Percentiles rank a stretch among this genome's conserved stretches.
Evolutionary conservation across 1,140 invertebrate genomes (phyloP).

Genomic region (Lepidurus apus): DNA sequence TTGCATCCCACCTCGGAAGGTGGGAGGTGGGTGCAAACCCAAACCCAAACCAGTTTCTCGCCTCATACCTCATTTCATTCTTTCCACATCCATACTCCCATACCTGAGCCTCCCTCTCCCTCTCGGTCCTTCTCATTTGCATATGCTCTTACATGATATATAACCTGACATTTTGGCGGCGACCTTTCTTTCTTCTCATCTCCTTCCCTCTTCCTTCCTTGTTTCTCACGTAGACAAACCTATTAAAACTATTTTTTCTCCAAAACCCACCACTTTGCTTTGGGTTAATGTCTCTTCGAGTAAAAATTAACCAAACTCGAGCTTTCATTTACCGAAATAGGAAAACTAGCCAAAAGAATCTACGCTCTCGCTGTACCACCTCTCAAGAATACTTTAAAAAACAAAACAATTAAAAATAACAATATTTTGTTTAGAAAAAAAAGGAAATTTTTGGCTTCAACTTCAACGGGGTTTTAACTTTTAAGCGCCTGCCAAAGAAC

Average conservation of each 20-base stretch:
- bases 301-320: not conserved
- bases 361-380: too few relatives aligned
- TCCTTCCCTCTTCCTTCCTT: slow-evolving; percentile 33
- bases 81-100: slow-evolving; percentile 14
- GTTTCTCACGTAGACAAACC: slow-evolving; percentile 4
- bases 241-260: not conserved
- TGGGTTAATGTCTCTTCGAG: not conserved
- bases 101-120: not conserved
- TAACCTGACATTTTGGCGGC: slow-evolving; percentile 25
- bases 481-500: too few relatives aligned
- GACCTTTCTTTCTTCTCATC: slow-evolving; percentile 31
- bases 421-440: not conserved
- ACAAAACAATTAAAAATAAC: not conserved
- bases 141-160: slow-evolving; percentile 29
- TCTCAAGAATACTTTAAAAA: not conserved
- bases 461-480: too few relatives aligned
- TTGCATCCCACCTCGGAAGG: not conserved
- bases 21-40: too few relatives aligned
- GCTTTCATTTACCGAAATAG: too few relatives aligned
- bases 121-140: slow-evolving; percentile 15
- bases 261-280: not conserved
- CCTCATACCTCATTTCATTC: slow-evolving; percentile 13
- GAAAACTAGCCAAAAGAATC: too few relatives aligned
- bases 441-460: not conserved
- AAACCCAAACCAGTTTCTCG: slow-evolving; percentile 14